phyloP scores from a whole-genome alignment of 1,140 invertebrate genomes.

The Pomacea maculata region DNA sequence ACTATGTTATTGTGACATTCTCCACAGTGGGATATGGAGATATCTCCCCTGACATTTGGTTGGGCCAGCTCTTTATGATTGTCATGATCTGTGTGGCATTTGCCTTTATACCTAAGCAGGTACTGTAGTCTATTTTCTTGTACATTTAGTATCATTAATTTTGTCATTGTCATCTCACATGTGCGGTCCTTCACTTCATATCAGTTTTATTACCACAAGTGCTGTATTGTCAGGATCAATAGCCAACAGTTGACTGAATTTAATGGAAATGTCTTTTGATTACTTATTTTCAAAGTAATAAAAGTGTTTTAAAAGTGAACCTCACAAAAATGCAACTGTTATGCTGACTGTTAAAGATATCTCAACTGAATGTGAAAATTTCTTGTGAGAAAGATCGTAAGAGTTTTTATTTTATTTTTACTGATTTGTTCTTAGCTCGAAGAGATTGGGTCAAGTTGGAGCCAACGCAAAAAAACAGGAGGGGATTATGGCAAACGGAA shows the following conservation, averaged over 20 bases:
- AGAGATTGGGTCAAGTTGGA: slow-evolving; percentile 93
- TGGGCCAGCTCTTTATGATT: slow-evolving; percentile 94
- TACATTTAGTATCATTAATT: neutral
- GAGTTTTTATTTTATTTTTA: no score
- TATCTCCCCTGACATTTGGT: slow-evolving; percentile 95
- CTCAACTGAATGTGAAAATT: no score
- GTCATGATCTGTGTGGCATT: slow-evolving; percentile 91
- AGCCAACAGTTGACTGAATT: neutral
- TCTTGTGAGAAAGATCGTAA: no score
- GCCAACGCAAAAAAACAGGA: slow-evolving; percentile 74
- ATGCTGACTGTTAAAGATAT: neutral
- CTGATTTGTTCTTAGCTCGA: slow-evolving; percentile 77
- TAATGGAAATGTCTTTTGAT: neutral
- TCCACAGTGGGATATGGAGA: slow-evolving; percentile 83
- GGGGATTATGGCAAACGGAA: slow-evolving; percentile 89
- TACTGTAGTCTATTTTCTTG: slow-evolving; percentile 53
- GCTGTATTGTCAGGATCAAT: no score
- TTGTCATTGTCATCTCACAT: neutral
- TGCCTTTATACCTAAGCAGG: slow-evolving; percentile 92
- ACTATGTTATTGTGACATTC: slow-evolving; percentile 97
- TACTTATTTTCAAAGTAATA: neutral
- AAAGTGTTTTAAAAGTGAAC: neutral
- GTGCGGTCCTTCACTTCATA: neutral
- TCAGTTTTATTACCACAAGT: neutral
- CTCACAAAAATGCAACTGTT: neutral